Evolutionary conservation across 2,113 vertebrate species (phyloP).

Genomic region (Oncorhynchus kisutch): DNA sequence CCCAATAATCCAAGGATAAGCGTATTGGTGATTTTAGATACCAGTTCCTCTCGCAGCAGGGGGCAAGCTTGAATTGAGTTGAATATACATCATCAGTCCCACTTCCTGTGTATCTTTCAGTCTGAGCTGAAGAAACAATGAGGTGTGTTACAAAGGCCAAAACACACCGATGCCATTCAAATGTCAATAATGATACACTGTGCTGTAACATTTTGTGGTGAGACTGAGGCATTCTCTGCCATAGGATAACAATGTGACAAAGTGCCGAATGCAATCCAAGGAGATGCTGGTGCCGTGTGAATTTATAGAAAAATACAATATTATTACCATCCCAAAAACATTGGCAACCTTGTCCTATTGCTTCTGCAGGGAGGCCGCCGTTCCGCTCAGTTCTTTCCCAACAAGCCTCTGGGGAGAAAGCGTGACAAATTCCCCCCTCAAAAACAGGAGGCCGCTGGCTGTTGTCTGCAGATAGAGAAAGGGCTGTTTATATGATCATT

Average conservation of each 20-base stretch:
- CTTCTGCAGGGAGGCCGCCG: constrained; percentile 32
- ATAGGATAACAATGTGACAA: neutral
- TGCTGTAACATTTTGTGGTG: neutral
- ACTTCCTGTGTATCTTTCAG: neutral
- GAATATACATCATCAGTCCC: neutral
- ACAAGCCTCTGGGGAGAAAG: constrained; percentile 23
- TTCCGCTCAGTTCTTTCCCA: constrained; percentile 32
- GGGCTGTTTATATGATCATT: neutral
- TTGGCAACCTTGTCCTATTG: constrained; percentile 13
- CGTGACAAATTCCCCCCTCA: constrained; percentile 21
- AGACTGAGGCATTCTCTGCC: neutral
- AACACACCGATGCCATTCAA: neutral
- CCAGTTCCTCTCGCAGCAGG: constrained; percentile 8
- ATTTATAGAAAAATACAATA: neutral
- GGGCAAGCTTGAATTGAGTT: constrained; percentile 32
- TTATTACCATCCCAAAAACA: constrained; percentile 15
- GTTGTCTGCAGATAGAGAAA: constrained; percentile 23
- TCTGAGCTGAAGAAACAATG: neutral
- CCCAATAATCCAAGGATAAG: neutral
- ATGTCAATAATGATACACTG: neutral
- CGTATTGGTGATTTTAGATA: constrained; percentile 31
- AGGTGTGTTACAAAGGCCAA: constrained; percentile 2
- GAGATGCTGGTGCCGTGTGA: neutral
- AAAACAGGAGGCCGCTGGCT: constrained; percentile 6
- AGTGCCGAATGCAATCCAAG: neutral